Percentiles rank a stretch among this genome's conserved stretches.
These are phyloP conservation scores for Cyphomyrus plagiostoma DNA, from an alignment of 2,113 vertebrate genomes.

Conservation along the genomic window DNA sequence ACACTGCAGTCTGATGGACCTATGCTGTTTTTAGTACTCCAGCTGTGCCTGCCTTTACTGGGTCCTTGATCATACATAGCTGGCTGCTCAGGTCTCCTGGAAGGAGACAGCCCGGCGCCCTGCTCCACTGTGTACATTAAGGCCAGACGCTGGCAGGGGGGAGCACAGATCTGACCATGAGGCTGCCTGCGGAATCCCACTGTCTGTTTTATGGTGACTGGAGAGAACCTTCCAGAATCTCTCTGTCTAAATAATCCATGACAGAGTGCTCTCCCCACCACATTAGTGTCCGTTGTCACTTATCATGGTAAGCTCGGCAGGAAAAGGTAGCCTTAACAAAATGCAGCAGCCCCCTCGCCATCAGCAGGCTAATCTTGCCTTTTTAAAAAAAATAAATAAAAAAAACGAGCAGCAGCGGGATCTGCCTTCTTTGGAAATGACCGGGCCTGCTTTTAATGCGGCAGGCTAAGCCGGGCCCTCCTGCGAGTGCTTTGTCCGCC, in stretches of 20 bases:
- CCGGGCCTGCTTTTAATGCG: not conserved
- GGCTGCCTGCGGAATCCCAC: constrained; percentile 27
- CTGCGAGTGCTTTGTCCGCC: constrained; percentile 2
- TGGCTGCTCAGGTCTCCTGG: constrained; percentile 15
- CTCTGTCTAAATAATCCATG: constrained; percentile 47
- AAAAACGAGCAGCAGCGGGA: not conserved
- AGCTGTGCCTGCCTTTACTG: constrained; percentile 26
- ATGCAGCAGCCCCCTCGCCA: constrained; percentile 31
- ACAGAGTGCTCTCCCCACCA: constrained; percentile 38
- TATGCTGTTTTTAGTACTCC: constrained; percentile 25
- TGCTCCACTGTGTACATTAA: constrained; percentile 39
- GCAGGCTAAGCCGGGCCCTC: not conserved
- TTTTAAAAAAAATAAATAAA: constrained; percentile 5
- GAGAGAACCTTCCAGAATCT: constrained; percentile 34
- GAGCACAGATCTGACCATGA: constrained; percentile 15
- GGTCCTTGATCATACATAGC: constrained; percentile 33
- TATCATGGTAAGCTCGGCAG: constrained; percentile 35
- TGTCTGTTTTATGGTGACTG: constrained; percentile 33
- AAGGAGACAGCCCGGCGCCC: constrained; percentile 43
- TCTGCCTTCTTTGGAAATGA: constrained; percentile 14
- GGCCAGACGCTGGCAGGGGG: constrained; percentile 25
- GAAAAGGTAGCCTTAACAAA: constrained; percentile 32
- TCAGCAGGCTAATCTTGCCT: constrained; percentile 22
- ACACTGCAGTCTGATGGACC: not conserved
- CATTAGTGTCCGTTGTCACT: constrained; percentile 36